These are phyloP conservation scores for Tiphia femorata DNA, from an alignment of 2,888 invertebrate species.

Conservation along the genomic window DNA sequence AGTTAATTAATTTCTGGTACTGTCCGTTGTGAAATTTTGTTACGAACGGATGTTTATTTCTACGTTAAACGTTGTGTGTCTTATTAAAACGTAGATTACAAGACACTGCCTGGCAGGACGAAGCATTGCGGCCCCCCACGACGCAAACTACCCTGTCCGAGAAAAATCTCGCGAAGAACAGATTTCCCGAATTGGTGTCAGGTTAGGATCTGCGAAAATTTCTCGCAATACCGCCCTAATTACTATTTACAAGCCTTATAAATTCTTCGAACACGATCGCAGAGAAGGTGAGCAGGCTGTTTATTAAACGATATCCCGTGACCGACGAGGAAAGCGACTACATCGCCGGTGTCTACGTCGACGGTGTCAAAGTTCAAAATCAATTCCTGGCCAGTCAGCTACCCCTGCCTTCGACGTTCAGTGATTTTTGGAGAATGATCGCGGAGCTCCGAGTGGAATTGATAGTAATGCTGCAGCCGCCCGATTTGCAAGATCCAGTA, in stretches of 20 bases:
- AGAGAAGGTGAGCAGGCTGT: slow-evolving; percentile 56
- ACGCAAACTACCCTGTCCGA: slow-evolving; percentile 33
- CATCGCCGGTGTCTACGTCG: slow-evolving; percentile 69
- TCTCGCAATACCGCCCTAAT: neutral
- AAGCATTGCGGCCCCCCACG: slow-evolving; percentile 58
- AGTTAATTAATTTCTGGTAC: too few relatives aligned
- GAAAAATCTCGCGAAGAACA: slow-evolving; percentile 60
- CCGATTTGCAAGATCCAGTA: slow-evolving; percentile 62
- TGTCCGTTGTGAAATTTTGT: too few relatives aligned
- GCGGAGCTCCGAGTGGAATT: slow-evolving; percentile 63
- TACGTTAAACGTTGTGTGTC: slow-evolving; percentile 1
- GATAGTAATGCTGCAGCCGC: slow-evolving; percentile 67
- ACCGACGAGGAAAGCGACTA: slow-evolving; percentile 67
- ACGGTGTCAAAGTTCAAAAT: slow-evolving; percentile 61
- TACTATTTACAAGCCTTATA: neutral
- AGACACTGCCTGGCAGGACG: slow-evolving; percentile 67
- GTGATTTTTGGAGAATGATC: slow-evolving; percentile 70
- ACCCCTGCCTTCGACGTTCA: slow-evolving; percentile 67
- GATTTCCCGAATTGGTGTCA: slow-evolving; percentile 65
- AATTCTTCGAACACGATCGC: slow-evolving; percentile 1
- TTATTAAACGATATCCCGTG: slow-evolving; percentile 60
- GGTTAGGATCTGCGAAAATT: slow-evolving; percentile 38
- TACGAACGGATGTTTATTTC: neutral
- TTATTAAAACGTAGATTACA: slow-evolving; percentile 57
- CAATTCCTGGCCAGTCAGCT: slow-evolving; percentile 69